A percentile compares a stretch with the other conserved stretches of the same genome.
phyloP scores from a whole-genome alignment of 2,113 vertebrate species.

The Heterotilapia buettikoferi region DNA sequence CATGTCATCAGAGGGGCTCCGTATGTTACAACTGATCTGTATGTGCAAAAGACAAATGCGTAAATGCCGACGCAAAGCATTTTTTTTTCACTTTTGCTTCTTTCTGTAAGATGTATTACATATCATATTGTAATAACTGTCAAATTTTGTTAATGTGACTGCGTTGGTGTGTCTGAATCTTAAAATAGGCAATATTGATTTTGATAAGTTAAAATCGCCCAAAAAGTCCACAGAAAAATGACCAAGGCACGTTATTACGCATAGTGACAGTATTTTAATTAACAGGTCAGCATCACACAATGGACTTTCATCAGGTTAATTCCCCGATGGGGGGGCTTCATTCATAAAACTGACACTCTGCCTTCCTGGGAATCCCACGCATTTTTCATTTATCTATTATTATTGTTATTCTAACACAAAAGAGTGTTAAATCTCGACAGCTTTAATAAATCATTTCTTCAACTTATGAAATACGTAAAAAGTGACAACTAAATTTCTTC shows the following conservation, averaged over 20 bases:
- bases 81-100: background rate
- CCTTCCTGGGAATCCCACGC: background rate
- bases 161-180: background rate
- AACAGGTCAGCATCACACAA: background rate
- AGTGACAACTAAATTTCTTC: background rate
- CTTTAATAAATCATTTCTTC: background rate
- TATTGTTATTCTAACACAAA: background rate
- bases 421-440: background rate
- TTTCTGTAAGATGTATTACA: background rate
- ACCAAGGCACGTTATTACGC: background rate
- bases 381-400: background rate
- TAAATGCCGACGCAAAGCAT: background rate
- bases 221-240: rapidly evolving
- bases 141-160: background rate
- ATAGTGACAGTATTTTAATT: background rate
- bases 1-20: too few relatives aligned
- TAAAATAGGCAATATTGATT: background rate
- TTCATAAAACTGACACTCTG: background rate
- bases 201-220: background rate
- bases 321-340: background rate
- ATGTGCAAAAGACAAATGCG: background rate
- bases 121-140: background rate
- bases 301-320: background rate
- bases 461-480: background rate
- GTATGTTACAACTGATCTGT: background rate